phyloP scores from a whole-genome alignment of 2,113 vertebrate species.

The Halichoeres trimaculatus region DNA sequence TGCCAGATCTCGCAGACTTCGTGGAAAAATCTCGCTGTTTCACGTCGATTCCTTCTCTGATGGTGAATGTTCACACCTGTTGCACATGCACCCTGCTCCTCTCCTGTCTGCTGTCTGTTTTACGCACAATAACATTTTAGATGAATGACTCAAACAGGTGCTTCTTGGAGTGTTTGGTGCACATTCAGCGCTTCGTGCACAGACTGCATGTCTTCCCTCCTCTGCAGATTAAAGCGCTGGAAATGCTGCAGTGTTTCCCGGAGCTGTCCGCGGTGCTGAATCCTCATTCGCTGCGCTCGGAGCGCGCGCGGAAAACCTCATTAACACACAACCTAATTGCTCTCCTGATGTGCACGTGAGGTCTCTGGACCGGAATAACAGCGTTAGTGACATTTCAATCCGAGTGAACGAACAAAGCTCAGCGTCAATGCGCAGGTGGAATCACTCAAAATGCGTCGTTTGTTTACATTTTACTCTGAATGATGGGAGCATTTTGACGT shows the following conservation, averaged over 20 bases:
- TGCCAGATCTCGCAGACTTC: neutral
- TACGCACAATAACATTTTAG: no score
- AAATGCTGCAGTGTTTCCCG: slow-evolving; percentile 44
- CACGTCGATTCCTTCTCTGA: neutral
- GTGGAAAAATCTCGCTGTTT: neutral
- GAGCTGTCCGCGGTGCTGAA: slow-evolving; percentile 64
- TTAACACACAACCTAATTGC: neutral
- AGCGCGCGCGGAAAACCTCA: neutral
- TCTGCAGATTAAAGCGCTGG: neutral
- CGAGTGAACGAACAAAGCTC: neutral
- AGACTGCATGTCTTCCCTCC: no score
- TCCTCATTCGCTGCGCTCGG: neutral
- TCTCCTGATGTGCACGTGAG: neutral
- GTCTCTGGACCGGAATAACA: neutral
- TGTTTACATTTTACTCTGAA: neutral
- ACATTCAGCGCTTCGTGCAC: no score
- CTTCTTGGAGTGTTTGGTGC: no score
- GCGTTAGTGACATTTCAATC: neutral
- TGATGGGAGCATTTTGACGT: neutral
- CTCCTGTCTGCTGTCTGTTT: no score
- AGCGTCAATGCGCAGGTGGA: neutral
- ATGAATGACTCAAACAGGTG: no score
- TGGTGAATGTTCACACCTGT: slow-evolving; percentile 46
- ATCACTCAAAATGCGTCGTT: neutral
- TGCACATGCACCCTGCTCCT: slow-evolving; percentile 13